phyloP scores from a whole-genome alignment of 2,113 vertebrate species.

The Ciconia maguari region DNA sequence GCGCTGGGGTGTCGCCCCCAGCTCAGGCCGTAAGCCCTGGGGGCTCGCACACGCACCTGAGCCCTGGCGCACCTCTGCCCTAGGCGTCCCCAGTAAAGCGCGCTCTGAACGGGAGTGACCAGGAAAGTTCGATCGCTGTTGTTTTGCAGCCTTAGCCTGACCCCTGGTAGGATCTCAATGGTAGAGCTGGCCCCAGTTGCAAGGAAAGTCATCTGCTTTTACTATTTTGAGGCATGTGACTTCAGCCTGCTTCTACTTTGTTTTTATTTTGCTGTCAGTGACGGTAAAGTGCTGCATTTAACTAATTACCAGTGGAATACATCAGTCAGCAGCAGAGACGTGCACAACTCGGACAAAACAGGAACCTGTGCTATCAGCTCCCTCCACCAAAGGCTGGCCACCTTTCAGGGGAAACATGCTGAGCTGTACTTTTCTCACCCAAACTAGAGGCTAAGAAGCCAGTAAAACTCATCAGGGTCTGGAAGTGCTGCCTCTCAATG shows the following conservation, averaged over 20 bases:
- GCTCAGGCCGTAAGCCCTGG: fast-evolving
- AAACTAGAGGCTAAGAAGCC: neutral
- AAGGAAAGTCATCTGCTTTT: neutral
- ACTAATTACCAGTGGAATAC: neutral
- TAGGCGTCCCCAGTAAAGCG: fast-evolving
- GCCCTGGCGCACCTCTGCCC: neutral
- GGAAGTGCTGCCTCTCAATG: neutral
- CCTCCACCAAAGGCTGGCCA: neutral
- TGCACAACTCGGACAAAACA: neutral
- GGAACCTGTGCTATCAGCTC: neutral
- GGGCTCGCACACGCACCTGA: fast-evolving
- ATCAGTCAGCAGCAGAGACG: neutral
- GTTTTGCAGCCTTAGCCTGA: neutral
- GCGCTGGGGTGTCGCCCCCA: fast-evolving
- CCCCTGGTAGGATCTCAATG: fast-evolving
- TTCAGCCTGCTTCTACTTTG: neutral
- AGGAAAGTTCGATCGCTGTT: neutral
- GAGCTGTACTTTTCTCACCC: neutral
- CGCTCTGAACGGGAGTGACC: fast-evolving
- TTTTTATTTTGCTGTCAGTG: neutral
- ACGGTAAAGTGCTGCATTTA: neutral
- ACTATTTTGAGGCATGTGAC: neutral
- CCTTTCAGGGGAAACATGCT: neutral
- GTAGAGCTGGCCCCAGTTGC: neutral
- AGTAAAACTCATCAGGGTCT: neutral